A percentile compares a stretch with the other conserved stretches of the same genome.
Conservation (phyloP, 2,113 vertebrate genomes). For the Zosterops japonicus region DNA sequence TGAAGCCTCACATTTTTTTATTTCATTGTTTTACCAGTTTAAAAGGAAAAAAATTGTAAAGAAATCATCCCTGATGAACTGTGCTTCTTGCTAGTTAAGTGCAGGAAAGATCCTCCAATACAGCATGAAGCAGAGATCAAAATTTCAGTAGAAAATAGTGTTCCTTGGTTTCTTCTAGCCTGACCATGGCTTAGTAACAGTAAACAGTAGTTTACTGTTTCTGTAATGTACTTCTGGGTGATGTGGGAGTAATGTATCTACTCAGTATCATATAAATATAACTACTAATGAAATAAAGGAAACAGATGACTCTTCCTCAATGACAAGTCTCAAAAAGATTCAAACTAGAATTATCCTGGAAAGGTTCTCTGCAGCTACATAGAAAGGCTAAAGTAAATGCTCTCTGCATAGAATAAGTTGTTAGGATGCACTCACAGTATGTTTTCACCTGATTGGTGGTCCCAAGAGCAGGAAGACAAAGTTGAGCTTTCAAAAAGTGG, state of each 20-base stretch:
- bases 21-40: background rate
- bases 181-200: background rate
- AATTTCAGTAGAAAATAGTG: background rate
- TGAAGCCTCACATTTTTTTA: background rate
- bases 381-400: background rate
- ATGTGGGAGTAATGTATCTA: background rate
- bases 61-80: background rate
- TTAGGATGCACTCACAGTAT: background rate
- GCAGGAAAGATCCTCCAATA: background rate
- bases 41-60: background rate
- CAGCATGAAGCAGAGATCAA: background rate
- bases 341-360: background rate
- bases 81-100: background rate
- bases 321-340: background rate
- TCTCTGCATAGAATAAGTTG: background rate
- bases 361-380: background rate
- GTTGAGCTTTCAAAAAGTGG: background rate
- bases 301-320: background rate
- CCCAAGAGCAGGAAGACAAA: background rate
- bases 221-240: background rate
- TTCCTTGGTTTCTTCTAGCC: background rate
- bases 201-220: background rate
- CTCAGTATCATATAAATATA: background rate
- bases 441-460: background rate
- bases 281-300: conserved; percentile 12